Evolutionary conservation across 2,797 vertebrate genomes (phyloP).

Genomic region (Lagodon rhomboides): DNA sequence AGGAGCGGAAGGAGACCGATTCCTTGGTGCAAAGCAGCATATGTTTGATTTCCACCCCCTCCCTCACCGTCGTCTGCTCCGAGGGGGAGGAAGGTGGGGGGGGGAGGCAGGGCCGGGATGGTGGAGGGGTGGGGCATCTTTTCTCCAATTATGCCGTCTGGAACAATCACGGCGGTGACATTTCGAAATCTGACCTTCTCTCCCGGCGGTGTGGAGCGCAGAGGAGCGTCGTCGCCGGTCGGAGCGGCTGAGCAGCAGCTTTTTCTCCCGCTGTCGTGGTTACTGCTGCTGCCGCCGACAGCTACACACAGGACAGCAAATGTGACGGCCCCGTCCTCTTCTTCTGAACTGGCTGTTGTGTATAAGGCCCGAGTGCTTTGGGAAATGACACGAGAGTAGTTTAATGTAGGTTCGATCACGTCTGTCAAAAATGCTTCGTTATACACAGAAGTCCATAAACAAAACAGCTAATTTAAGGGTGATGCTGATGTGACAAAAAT

Average conservation of each 20-base stretch:
- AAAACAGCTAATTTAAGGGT: not conserved
- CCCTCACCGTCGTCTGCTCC: constrained; percentile 50
- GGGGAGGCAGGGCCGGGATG: constrained; percentile 23
- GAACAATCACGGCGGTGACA: constrained; percentile 87
- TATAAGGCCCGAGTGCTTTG: not conserved
- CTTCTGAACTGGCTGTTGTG: not conserved
- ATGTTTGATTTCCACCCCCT: constrained; percentile 58
- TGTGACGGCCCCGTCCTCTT: constrained; percentile 1
- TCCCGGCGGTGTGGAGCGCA: constrained; percentile 69
- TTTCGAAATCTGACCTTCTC: constrained; percentile 89
- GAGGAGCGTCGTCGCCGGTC: constrained; percentile 49
- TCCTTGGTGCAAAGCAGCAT: constrained; percentile 53
- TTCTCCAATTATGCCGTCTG: constrained; percentile 88
- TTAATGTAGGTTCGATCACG: not conserved
- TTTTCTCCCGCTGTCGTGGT: constrained; percentile 52
- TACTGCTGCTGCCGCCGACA: constrained; percentile 31
- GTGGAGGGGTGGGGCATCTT: constrained; percentile 59
- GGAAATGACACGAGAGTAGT: not conserved
- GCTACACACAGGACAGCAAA: constrained; percentile 3
- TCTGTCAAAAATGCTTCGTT: not conserved
- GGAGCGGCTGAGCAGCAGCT: constrained; percentile 58
- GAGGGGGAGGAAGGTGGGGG: constrained; percentile 28
- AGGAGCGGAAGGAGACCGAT: constrained; percentile 16
- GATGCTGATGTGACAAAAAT: no score
- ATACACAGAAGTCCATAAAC: not conserved